Conservation (phyloP, 2,113 vertebrate genomes). For the Dissostichus mawsoni region DNA sequence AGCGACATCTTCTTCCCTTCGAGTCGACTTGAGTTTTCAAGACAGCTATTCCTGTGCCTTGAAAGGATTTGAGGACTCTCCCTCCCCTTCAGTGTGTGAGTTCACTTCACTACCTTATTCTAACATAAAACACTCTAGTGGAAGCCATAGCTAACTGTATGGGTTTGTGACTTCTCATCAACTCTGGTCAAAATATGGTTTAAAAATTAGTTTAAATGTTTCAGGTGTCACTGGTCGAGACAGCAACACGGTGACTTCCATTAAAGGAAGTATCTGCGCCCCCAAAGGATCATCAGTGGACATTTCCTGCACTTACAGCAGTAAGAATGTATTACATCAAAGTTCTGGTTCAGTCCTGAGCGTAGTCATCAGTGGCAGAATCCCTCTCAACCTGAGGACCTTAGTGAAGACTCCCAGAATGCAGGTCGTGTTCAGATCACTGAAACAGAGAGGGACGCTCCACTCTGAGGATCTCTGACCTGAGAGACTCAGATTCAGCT, state of each 20-base stretch:
- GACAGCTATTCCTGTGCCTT: conserved; percentile 23
- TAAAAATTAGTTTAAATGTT: background rate
- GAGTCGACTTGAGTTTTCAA: too few relatives aligned
- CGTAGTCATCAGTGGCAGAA: rapidly evolving
- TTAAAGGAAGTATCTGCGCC: conserved; percentile 9
- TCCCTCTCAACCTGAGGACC: conserved; percentile 38
- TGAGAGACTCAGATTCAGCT: too few relatives aligned
- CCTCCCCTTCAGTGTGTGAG: conserved; percentile 32
- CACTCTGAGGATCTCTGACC: too few relatives aligned
- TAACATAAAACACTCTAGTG: too few relatives aligned
- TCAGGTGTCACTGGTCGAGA: background rate
- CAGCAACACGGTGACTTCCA: background rate
- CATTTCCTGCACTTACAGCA: background rate
- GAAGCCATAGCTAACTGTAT: too few relatives aligned
- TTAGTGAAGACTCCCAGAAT: background rate
- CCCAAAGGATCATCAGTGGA: conserved; percentile 37
- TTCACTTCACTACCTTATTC: background rate
- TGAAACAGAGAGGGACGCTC: too few relatives aligned
- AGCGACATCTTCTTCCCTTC: too few relatives aligned
- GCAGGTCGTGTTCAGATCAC: too few relatives aligned
- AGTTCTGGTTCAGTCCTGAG: conserved; percentile 7
- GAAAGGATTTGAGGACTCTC: background rate
- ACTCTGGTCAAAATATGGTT: background rate
- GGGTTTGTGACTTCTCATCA: too few relatives aligned
- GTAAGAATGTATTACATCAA: rapidly evolving